A percentile compares a stretch with the other conserved stretches of the same genome.
phyloP scores from a whole-genome alignment of 2,888 invertebrate genomes.

The Callinectes sapidus region DNA sequence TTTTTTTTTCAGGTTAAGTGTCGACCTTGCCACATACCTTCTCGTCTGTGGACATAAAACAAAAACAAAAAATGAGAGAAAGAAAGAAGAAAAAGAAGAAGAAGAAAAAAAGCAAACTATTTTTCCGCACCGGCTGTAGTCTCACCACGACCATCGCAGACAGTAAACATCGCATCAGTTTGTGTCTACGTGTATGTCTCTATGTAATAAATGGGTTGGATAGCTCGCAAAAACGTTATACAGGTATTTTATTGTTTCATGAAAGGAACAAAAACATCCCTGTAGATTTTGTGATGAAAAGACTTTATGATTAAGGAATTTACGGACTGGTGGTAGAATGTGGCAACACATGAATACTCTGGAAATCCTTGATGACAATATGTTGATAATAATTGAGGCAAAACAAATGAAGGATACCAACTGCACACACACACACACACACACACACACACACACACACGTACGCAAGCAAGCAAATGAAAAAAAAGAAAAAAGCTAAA shows the following conservation, averaged over 20 bases:
- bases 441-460: background rate
- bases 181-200: background rate
- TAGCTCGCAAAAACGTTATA: background rate
- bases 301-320: background rate
- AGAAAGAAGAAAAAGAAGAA: too few species aligned
- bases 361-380: background rate
- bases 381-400: background rate
- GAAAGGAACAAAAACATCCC: background rate
- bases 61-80: background rate
- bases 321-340: background rate
- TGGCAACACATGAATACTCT: background rate
- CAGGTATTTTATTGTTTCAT: background rate
- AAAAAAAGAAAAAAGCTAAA: background rate
- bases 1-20: background rate
- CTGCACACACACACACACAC: background rate
- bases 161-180: background rate
- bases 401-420: background rate
- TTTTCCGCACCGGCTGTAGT: background rate
- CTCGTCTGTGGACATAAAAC: background rate
- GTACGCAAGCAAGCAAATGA: background rate
- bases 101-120: background rate
- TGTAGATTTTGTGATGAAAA: background rate
- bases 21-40: background rate
- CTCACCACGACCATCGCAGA: background rate
- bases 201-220: background rate